Evolutionary conservation across 2,797 vertebrate genomes (phyloP).

Genomic region (Hafferia zeledoni): DNA sequence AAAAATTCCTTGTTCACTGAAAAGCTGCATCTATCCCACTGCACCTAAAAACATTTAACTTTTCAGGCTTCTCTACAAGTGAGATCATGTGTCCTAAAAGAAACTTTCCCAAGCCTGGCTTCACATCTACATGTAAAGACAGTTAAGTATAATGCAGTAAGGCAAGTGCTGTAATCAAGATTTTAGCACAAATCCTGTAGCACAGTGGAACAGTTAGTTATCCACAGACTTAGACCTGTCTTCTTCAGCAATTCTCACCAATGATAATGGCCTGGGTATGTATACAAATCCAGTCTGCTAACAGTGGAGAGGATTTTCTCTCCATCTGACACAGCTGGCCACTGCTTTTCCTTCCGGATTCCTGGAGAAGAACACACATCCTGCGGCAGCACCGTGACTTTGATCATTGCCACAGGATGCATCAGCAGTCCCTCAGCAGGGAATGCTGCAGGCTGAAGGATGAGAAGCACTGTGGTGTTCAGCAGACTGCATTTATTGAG

Average conservation of each 20-base stretch:
- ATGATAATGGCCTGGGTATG: not conserved
- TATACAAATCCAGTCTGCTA: not conserved
- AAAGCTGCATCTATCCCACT: not conserved
- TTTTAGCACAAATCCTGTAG: not conserved
- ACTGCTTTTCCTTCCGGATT: not conserved
- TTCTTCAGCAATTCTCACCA: not conserved
- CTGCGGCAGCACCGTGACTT: not conserved
- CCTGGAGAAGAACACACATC: not conserved
- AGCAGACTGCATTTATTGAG: slow-evolving; percentile 37
- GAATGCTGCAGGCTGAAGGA: not conserved
- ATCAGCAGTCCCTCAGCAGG: not conserved
- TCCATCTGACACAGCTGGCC: not conserved
- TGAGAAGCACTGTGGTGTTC: not conserved
- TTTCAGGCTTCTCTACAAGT: not conserved
- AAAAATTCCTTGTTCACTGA: not conserved
- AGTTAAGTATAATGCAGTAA: not conserved
- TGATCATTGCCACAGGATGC: not conserved
- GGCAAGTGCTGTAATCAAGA: not conserved
- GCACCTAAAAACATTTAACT: not conserved
- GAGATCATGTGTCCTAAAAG: not conserved
- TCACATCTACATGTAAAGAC: not conserved
- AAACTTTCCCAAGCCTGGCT: not conserved
- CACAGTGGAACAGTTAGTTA: not conserved
- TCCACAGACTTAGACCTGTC: not conserved
- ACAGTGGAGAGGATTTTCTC: not conserved